These are phyloP conservation scores for Resseliella maxima DNA, from an alignment of 2,888 invertebrate genomes.

Conservation along the genomic window DNA sequence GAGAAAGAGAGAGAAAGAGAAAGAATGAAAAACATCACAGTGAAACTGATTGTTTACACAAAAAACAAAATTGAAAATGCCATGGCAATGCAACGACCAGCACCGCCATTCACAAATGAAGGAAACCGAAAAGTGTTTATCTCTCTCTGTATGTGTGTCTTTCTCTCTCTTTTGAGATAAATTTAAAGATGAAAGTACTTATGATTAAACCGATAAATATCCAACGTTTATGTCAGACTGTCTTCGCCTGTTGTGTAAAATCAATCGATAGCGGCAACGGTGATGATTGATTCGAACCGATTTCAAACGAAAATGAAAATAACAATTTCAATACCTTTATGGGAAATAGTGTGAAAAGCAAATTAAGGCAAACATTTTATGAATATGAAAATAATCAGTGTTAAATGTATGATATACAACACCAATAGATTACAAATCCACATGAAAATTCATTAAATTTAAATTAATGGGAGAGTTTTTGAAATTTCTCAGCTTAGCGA, in stretches of 20 bases:
- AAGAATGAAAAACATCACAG: not conserved
- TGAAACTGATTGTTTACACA: not conserved
- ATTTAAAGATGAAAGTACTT: constrained; percentile 42
- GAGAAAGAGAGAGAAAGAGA: too few species aligned
- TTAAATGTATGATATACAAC: not conserved
- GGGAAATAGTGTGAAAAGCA: constrained; percentile 37
- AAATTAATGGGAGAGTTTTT: not conserved
- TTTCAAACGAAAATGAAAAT: not conserved
- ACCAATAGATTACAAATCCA: not conserved
- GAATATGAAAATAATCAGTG: not conserved
- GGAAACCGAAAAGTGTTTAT: not conserved
- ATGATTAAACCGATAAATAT: constrained; percentile 29
- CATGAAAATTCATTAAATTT: constrained; percentile 9
- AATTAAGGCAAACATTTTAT: not conserved
- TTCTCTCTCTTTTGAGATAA: not conserved
- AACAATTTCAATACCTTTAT: not conserved
- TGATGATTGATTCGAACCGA: not conserved
- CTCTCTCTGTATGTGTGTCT: too few species aligned
- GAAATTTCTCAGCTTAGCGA: not conserved
- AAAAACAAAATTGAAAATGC: not conserved
- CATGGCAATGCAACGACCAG: not conserved
- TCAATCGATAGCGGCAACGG: not conserved
- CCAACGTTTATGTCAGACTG: constrained; percentile 7
- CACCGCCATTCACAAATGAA: not conserved
- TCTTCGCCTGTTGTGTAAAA: constrained; percentile 15